These are phyloP conservation scores for Rhagoletis pomonella DNA, from an alignment of 1,140 invertebrate genomes.

Conservation along the genomic window DNA sequence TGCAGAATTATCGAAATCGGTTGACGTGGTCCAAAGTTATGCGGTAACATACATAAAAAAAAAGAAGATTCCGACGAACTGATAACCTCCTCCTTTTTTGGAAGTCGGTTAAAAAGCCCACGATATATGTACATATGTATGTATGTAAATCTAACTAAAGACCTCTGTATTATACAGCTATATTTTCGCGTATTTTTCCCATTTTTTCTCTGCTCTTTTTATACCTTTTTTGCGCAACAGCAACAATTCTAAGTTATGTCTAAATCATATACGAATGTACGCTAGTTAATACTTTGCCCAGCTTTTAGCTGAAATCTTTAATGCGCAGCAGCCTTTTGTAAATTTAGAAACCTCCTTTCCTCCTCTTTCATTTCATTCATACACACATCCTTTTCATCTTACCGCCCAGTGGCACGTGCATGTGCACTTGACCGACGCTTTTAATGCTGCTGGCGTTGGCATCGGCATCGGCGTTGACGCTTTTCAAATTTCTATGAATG, in stretches of 20 bases:
- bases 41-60: too few relatives aligned
- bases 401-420: not conserved
- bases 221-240: not conserved
- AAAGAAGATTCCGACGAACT: too few relatives aligned
- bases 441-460: not conserved
- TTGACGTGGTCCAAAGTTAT: too few relatives aligned
- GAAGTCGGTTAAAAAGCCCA: too few relatives aligned
- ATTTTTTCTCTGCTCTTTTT: not conserved
- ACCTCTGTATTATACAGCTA: too few relatives aligned
- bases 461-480: not conserved
- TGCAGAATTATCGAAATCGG: too few relatives aligned
- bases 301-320: not conserved
- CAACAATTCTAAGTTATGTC: not conserved
- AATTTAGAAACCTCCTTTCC: not conserved
- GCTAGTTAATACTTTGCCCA: not conserved
- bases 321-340: not conserved
- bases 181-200: too few relatives aligned
- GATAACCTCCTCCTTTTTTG: too few relatives aligned
- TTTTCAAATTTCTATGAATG: conserved; percentile 32
- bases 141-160: too few relatives aligned
- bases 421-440: not conserved
- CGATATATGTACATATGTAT: too few relatives aligned
- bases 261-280: not conserved
- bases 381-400: not conserved
- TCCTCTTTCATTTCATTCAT: too few relatives aligned